These are phyloP conservation scores for Isaurus tuberculatus DNA, from an alignment of 92 coral and sea anemone species.

Conservation along the genomic window DNA sequence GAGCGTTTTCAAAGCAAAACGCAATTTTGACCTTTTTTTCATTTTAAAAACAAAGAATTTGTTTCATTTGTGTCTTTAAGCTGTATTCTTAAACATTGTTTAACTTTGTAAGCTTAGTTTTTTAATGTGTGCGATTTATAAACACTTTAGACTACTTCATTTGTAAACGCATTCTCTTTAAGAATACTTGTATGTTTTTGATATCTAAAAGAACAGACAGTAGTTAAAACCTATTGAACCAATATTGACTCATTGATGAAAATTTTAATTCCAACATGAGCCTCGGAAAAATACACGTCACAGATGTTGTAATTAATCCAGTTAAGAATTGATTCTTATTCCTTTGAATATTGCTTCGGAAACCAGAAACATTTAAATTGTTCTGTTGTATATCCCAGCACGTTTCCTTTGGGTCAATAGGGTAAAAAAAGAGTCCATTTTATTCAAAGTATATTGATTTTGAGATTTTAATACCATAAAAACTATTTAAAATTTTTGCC, in stretches of 20 bases:
- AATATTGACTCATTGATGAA: conserved; percentile 14
- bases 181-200: conserved; percentile 5
- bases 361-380: neutral
- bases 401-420: neutral
- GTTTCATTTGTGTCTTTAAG: neutral
- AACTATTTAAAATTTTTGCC: neutral
- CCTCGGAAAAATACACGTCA: neutral
- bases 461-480: neutral
- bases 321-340: neutral
- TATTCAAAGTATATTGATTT: neutral
- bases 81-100: neutral
- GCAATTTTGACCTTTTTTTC: conserved; percentile 1
- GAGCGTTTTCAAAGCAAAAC: conserved; percentile 43
- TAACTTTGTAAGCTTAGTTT: neutral
- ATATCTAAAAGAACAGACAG: neutral
- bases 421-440: neutral
- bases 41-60: neutral
- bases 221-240: neutral
- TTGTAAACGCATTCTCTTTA: neutral
- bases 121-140: neutral
- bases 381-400: neutral
- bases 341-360: conserved; percentile 1
- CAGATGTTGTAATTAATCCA: neutral
- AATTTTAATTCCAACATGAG: neutral
- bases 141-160: neutral